Percentiles rank a stretch among this genome's conserved stretches.
Conservation (phyloP, 2,888 invertebrate genomes). For the Caenorhabditis parvicauda region DNA sequence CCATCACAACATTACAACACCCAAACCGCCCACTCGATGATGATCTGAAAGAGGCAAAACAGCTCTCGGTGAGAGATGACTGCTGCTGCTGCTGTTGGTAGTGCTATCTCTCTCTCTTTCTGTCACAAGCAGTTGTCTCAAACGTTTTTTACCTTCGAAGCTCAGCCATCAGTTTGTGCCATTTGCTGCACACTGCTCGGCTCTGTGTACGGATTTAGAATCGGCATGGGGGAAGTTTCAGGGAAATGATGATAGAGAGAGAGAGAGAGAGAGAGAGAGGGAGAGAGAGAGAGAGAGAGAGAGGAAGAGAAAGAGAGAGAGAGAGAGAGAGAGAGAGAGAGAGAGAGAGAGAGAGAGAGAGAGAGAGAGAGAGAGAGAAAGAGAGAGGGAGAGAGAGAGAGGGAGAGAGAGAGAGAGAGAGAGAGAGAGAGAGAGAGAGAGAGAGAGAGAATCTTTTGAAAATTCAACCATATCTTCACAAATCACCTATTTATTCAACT, state of each 20-base stretch:
- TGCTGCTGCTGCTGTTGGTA: too few relatives aligned
- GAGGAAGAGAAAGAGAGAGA: neutral
- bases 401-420: neutral
- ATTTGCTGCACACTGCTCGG: constrained; percentile 4
- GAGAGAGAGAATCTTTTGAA: constrained; percentile 6
- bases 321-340: constrained; percentile 7
- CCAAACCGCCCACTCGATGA: too few relatives aligned
- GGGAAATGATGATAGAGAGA: constrained; percentile 3
- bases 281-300: constrained; percentile 1
- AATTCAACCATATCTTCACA: constrained; percentile 4
- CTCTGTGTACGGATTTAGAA: neutral
- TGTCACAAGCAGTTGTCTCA: too few relatives aligned
- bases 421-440: constrained; percentile 6
- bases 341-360: constrained; percentile 3
- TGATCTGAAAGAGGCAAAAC: too few relatives aligned
- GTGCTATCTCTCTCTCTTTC: too few relatives aligned
- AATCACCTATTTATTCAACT: neutral
- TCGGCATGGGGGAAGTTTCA: neutral
- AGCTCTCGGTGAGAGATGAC: too few relatives aligned
- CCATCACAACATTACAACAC: too few relatives aligned
- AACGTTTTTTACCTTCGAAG: too few relatives aligned
- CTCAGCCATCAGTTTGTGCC: constrained; percentile 7
- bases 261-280: constrained; percentile 1
- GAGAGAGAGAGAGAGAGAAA: constrained; percentile 4
- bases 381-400: neutral